These are phyloP conservation scores for Calyptomena viridis DNA, from an alignment of 2,113 vertebrate species.

Conservation along the genomic window DNA sequence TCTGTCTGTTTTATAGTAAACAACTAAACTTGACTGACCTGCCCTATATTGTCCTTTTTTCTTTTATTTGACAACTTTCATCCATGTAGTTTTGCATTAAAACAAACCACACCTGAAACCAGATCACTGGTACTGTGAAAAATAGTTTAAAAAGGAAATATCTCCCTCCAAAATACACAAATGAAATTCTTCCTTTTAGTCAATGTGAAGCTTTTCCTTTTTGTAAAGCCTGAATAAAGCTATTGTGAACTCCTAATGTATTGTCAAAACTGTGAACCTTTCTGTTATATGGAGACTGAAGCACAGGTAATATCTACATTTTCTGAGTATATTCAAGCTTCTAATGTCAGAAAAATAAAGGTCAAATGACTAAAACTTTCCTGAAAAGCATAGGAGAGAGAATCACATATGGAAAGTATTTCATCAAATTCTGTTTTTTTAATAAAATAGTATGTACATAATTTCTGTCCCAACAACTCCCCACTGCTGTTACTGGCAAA, in stretches of 20 bases:
- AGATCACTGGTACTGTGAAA: background rate
- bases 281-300: background rate
- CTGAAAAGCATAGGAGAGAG: background rate
- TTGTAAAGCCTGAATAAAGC: background rate
- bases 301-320: background rate
- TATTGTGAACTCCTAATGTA: background rate
- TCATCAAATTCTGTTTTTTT: background rate
- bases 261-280: background rate
- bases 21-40: background rate
- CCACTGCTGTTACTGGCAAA: background rate
- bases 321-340: background rate
- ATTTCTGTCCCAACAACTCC: background rate
- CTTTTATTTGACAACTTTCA: background rate
- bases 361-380: background rate
- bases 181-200: background rate
- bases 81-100: background rate
- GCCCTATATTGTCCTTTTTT: background rate
- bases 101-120: background rate
- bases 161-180: background rate
- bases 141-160: background rate
- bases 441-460: background rate
- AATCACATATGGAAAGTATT: background rate
- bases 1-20: background rate
- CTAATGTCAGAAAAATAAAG: background rate
- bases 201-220: background rate